phyloP scores from a whole-genome alignment of 2,113 vertebrate genomes.

The Rhadina sibilatrix region DNA sequence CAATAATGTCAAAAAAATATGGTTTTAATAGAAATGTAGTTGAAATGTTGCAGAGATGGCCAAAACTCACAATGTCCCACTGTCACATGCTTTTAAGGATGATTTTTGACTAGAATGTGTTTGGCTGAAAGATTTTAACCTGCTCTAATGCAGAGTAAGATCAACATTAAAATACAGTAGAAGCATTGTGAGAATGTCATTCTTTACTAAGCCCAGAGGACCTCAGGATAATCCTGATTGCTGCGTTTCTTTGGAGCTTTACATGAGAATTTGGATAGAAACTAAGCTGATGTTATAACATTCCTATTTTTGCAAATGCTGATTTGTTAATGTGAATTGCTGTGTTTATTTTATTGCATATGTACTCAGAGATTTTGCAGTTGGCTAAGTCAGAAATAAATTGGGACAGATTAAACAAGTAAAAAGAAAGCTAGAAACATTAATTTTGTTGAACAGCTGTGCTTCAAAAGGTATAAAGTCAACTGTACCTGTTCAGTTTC shows the following conservation, averaged over 20 bases:
- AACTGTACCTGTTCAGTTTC: not conserved
- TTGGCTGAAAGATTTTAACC: not conserved
- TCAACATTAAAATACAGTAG: constrained; percentile 1
- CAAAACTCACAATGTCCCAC: not conserved
- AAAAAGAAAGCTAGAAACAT: not conserved
- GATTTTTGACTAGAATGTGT: not conserved
- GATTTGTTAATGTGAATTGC: not conserved
- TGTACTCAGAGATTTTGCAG: not conserved
- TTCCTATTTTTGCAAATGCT: not conserved
- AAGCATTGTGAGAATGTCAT: constrained; percentile 36
- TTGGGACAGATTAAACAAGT: not conserved
- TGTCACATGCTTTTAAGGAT: not conserved
- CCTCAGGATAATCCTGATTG: constrained; percentile 19
- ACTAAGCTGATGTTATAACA: not conserved
- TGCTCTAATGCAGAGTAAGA: not conserved
- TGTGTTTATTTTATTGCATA: not conserved
- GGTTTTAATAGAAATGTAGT: not conserved
- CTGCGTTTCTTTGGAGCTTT: constrained; percentile 1
- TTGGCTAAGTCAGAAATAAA: not conserved
- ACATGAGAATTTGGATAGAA: not conserved
- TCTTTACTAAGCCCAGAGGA: not conserved
- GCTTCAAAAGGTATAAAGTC: not conserved
- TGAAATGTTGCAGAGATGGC: not conserved
- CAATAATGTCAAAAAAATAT: not conserved
- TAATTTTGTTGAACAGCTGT: not conserved